Base-by-base conservation (phyloP, 2,113 vertebrate genomes). In the Dolichotis patagonum region DNA sequence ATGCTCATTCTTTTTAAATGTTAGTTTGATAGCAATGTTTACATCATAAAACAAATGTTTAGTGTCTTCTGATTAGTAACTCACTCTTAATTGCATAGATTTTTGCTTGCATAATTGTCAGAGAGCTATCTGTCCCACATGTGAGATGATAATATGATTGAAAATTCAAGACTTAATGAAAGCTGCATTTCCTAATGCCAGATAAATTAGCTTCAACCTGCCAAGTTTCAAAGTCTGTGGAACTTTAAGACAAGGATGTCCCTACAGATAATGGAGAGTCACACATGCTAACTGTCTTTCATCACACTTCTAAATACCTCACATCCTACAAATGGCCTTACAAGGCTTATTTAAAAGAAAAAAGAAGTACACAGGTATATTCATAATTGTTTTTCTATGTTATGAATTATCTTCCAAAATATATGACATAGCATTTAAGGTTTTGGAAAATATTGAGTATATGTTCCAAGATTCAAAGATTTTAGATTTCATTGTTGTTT, bases 21-120 rank as follows among this genome's bases (percentile, higher is more conserved):
- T n/a, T 88, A 69, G 73, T 60, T 96, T 96, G 54, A 98, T 98
- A 98, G 67, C 65, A 93, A 73, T 67, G 63, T 96, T 97, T 97
- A 96, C 82, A 81, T 98, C 89, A 97, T 98, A 96, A 98, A 98
- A 96, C 54, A 97, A 98, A 98, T 96, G 58, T 62, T 97, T 96
- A 97, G 7, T 88, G 56, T 91, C 82, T 91, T 97, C 96, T 96
- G 67, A 96, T 96, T 96, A 97, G 58, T 83, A 96, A 69, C 91
- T 97, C 87, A 82, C 17, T 85, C 73, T 91, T 87, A 97, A 97
- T 96, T 52, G 22, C 2, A 52, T 77, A 35, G 49, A 52, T 0
- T 97, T 97, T 52, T 54, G 32, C 30, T 90, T 91, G 41, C 26
- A 77, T 97, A 95, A 96, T 87, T 49, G n/a, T 30, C 95, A 94